A percentile compares a stretch with the other conserved stretches of the same genome.
These are phyloP conservation scores for Theonella swinhoei DNA, from an alignment of 37 sponge, comb jelly and placozoan genomes.

Conservation along the genomic window DNA sequence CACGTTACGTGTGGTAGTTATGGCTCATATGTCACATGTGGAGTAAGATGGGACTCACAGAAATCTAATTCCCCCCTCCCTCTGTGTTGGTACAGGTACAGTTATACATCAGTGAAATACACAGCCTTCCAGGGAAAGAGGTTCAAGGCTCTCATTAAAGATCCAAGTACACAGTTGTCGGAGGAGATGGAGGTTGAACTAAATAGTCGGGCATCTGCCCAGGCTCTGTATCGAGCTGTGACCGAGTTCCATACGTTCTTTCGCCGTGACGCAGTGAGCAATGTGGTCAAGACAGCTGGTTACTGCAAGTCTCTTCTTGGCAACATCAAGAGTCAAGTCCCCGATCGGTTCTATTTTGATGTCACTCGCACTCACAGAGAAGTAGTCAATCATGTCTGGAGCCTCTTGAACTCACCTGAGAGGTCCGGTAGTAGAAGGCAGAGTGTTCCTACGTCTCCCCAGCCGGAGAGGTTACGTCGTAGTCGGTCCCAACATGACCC, in stretches of 20 bases:
- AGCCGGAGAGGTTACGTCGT: neutral
- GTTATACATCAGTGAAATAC: conserved; percentile 63
- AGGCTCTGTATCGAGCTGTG: conserved; percentile 74
- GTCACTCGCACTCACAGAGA: conserved; percentile 75
- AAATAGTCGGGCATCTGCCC: conserved; percentile 54
- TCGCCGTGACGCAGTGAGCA: conserved; percentile 59
- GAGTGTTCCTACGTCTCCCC: neutral
- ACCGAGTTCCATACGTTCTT: conserved; percentile 89
- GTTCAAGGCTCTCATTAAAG: conserved; percentile 55
- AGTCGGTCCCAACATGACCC: neutral
- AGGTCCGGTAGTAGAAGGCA: neutral
- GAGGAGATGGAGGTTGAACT: conserved; percentile 49
- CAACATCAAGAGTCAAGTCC: conserved; percentile 54
- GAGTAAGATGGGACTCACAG: too few species aligned
- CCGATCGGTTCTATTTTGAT: conserved; percentile 82
- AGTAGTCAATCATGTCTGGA: conserved; percentile 71
- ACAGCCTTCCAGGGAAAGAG: conserved; percentile 79
- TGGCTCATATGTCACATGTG: too few species aligned
- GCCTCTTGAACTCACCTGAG: conserved; percentile 38
- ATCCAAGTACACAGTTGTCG: conserved; percentile 1
- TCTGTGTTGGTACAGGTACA: conserved; percentile 45
- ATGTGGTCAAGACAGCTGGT: conserved; percentile 69
- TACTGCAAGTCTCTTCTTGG: conserved; percentile 73
- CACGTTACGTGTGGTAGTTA: too few species aligned
- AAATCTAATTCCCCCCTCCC: too few species aligned